These are phyloP conservation scores for Drosophila phalerata DNA, from an alignment of 2,888 invertebrate species.

Conservation along the genomic window DNA sequence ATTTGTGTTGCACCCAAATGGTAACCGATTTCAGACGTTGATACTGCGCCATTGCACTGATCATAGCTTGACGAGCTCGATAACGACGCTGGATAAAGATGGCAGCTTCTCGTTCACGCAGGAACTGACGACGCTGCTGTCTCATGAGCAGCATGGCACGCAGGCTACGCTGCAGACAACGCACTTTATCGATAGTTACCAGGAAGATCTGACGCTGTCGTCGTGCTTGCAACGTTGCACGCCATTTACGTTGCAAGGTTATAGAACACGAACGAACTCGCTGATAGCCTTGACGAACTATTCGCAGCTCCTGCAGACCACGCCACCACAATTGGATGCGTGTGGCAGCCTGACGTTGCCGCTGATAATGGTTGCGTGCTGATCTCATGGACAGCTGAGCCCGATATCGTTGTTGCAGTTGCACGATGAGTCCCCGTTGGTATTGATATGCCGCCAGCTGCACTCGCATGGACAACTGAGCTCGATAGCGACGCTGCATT, in stretches of 20 bases:
- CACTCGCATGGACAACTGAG: conserved; percentile 56
- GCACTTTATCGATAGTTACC: conserved; percentile 34
- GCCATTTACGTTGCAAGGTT: conserved; percentile 80
- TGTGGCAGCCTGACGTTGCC: conserved; percentile 55
- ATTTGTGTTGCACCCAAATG: conserved; percentile 80
- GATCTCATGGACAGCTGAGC: conserved; percentile 73
- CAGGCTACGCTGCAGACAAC: conserved; percentile 83
- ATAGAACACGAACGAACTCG: conserved; percentile 49
- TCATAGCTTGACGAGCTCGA: conserved; percentile 82
- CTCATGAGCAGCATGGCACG: conserved; percentile 76
- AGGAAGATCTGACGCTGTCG: conserved; percentile 48
- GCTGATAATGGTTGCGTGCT: conserved; percentile 51
- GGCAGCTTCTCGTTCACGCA: conserved; percentile 31
- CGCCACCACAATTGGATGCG: conserved; percentile 77
- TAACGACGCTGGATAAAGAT: conserved; percentile 83
- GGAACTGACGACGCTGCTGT: conserved; percentile 43
- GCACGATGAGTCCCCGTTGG: conserved; percentile 68
- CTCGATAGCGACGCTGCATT: conserved; percentile 68
- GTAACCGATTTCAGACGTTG: conserved; percentile 73
- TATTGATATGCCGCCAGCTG: conserved; percentile 48
- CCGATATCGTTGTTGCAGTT: conserved; percentile 81
- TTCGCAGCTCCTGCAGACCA: conserved; percentile 45
- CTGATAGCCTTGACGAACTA: conserved; percentile 41
- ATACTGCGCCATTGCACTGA: conserved; percentile 72
- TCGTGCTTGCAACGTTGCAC: conserved; percentile 78